Percentiles rank a stretch among this genome's conserved stretches.
phyloP scores from a whole-genome alignment of 2,888 invertebrate species.

The Sussaba pulchella region DNA sequence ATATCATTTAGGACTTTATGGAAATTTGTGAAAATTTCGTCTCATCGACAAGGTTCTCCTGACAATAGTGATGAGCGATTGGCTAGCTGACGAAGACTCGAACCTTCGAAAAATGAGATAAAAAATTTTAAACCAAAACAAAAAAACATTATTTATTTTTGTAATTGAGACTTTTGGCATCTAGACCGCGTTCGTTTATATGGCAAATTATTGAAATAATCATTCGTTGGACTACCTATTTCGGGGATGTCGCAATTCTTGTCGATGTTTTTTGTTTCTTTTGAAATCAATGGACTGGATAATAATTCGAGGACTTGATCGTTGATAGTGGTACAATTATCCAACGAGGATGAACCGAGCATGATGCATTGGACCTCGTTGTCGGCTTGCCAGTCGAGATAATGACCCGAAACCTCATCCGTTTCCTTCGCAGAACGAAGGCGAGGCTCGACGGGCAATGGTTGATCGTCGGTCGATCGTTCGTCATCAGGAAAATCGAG shows the following conservation, averaged over 20 bases:
- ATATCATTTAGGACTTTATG: too few species aligned
- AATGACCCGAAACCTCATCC: background rate
- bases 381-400: constrained; percentile 51
- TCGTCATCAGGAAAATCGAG: background rate
- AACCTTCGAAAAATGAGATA: constrained; percentile 45
- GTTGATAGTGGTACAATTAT: background rate
- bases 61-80: background rate
- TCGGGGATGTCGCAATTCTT: constrained; percentile 41
- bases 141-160: too few species aligned
- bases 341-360: constrained; percentile 17
- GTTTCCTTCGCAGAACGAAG: background rate
- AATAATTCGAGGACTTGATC: background rate
- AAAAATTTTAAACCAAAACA: background rate
- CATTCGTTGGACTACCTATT: constrained; percentile 54
- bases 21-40: too few species aligned
- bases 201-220: constrained; percentile 21
- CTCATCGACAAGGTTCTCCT: background rate
- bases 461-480: background rate
- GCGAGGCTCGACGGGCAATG: too few species aligned
- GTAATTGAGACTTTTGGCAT: too few species aligned
- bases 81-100: constrained; percentile 22
- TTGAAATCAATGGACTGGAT: background rate
- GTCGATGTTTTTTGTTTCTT: constrained; percentile 37
- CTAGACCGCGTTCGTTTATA: too few species aligned
- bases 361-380: constrained; percentile 33